Evolutionary conservation across 2,113 vertebrate species (phyloP).

Genomic region (Corydoras sp.): DNA sequence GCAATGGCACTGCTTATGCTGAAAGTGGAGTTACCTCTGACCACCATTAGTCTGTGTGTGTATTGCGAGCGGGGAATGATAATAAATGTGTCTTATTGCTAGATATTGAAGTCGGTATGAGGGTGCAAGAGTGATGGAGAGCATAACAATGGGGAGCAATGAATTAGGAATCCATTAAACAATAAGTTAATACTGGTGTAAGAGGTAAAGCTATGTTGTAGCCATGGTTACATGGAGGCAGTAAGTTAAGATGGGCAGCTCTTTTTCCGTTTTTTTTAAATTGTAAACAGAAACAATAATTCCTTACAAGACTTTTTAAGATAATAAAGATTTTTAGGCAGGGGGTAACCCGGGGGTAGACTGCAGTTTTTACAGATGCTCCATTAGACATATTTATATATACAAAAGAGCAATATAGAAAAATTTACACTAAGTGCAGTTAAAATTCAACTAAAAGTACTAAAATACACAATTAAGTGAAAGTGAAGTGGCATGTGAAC

Average conservation of each 20-base stretch:
- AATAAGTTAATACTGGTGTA: not conserved
- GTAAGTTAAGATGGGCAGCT: not conserved
- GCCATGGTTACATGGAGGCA: conserved; percentile 22
- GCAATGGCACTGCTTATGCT: conserved; percentile 34
- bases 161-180: conserved; percentile 1
- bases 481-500: no score
- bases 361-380: no score
- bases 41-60: conserved; percentile 21
- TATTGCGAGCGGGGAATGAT: conserved; percentile 13
- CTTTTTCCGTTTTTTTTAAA: not conserved
- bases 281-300: not conserved
- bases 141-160: no score
- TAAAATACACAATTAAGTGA: no score
- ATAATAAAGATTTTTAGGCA: no score
- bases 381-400: no score
- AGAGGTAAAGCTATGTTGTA: conserved; percentile 3
- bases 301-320: no score
- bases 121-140: not conserved
- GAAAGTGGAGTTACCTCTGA: conserved; percentile 28
- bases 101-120: not conserved
- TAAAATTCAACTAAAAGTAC: no score
- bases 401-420: no score
- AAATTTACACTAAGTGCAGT: no score
- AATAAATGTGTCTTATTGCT: conserved; percentile 27
- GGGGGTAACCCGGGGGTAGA: no score